Conservation (phyloP, 2,113 vertebrate genomes). For the Hippocampus guttulatus region DNA sequence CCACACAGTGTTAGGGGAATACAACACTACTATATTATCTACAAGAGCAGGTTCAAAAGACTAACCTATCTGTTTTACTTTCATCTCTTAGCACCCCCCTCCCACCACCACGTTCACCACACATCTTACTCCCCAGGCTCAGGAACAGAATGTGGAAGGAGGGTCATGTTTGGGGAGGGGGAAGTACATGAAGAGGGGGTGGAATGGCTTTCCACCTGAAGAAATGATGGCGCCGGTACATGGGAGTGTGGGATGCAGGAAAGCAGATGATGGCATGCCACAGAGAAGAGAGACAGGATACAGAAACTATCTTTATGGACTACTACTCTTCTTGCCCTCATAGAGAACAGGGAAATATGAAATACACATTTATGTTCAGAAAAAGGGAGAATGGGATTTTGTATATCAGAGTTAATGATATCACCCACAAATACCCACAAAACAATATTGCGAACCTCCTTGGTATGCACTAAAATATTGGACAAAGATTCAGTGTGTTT, state of each 20-base stretch:
- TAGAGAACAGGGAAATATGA: conserved; percentile 24
- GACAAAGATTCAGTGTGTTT: conserved; percentile 1
- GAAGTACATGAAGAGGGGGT: conserved; percentile 59
- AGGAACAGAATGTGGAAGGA: conserved; percentile 56
- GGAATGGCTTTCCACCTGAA: conserved; percentile 64
- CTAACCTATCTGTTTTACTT: conserved; percentile 51
- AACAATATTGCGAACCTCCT: conserved; percentile 21
- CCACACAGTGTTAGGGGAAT: conserved; percentile 42
- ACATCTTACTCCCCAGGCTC: conserved; percentile 60
- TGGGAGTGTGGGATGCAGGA: conserved; percentile 36
- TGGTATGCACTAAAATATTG: not conserved
- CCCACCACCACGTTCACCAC: not conserved
- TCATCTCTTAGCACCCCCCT: conserved; percentile 37
- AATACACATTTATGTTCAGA: conserved; percentile 16
- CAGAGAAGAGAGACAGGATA: conserved; percentile 68
- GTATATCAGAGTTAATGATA: conserved; percentile 25
- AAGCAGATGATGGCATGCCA: conserved; percentile 53
- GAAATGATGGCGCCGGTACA: conserved; percentile 36
- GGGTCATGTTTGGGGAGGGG: conserved; percentile 60
- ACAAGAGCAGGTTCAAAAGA: conserved; percentile 32
- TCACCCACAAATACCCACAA: conserved; percentile 23
- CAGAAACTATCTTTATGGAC: conserved; percentile 60
- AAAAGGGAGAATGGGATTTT: conserved; percentile 31
- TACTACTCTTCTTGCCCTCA: conserved; percentile 19
- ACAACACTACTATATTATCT: conserved; percentile 23